Evolutionary conservation across 2,888 invertebrate species (phyloP), one percentile per base, ranked within the genome.

Genomic region (Crepidodera aurea): DNA sequence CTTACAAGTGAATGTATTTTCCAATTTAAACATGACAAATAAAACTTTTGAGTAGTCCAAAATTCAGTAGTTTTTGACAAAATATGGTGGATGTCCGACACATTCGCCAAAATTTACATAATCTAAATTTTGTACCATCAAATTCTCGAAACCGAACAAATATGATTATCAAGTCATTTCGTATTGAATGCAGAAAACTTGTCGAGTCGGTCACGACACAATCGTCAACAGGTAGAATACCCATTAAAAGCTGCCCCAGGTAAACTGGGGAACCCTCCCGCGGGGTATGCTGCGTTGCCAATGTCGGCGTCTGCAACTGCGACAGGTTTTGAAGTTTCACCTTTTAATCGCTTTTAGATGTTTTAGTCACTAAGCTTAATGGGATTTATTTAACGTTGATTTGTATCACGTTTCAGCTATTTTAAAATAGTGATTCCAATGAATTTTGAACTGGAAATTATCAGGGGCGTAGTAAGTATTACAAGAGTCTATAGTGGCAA

Each of bases 231-330:
- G 73, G 73, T 72, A 62, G 58, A 48, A 62, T 61, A 46, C 50
- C 70, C 65, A 70, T 56, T 60, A 68, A 71, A 71, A 73, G 70
- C 72, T 71, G 79, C 79, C 79, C 77, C 76, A 73, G 79, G 80
- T 78, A 70, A 80, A 80, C 79, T 80, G 71, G 80, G 79, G 74
- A 77, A 79, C 78, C 79, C 80, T 76, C 78, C 79, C 78, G 76
- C 76, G 70, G 78, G 79, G 78, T 76, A 80, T 69, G 65, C 67
- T 57, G 50, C 63, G 69, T 70, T 69, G 69, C 67, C 66, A 61
- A 51, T 60, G 56, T 12, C 46, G 16, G 29, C 59, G 73, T 80
- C 69, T 77, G 79, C 80, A 68, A 79, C 78, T 12, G 22, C 19
- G 48, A 48, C 48, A 48, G 48, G 48, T 48, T 48, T 40, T 8